Evolutionary conservation across 2,797 vertebrate genomes (phyloP), one percentile per base, ranked within the genome.

Genomic region (Momotus momota): DNA sequence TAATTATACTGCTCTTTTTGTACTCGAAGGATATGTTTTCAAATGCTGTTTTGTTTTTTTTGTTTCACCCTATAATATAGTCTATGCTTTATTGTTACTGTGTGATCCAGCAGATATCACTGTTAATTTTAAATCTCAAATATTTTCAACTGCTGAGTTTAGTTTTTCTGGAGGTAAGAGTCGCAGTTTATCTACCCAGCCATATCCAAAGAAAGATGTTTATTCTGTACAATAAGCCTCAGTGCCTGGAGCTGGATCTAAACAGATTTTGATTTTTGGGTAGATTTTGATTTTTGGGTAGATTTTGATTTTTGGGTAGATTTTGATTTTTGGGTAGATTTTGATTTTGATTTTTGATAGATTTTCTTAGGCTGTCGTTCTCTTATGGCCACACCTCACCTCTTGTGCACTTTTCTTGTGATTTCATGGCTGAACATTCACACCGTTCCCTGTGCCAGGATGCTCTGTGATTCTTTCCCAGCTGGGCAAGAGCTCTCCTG

Each of bases 11-110:
- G 46, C 49, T 85, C 77, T 83, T 88, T 81, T 67, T 89, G 13
- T 92, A 49, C 81, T 94, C 61, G 65, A 95, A 94, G 81, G 72
- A 61, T 65, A 91, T 55, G 20, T 61, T 86, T 93, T 93, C 79
- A 94, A 86, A 90, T 80, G 48, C 57, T 82, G 38, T 38, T 97
- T 86, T 92, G 25, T 80, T 89, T 81, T 88, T 79, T 92, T 85
- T 88, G 58, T 51, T 95, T 79, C 29, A 64, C 12, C 25, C 38
- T 70, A 6, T 49, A 52, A 6, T 31, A 49, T 54, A 96, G 57
- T 64, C 86, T 91, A 20, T 61, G 65, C 12, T 90, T 18, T 93
- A 25, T 74, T 86, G 94, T 97, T 80, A 54, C 57, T 81, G 60
- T 45, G 4, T 51, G 48, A 93, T 89, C 38, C 55, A 89, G 61